Conservation (phyloP, 2,113 vertebrate species). For the Trichechus manatus region DNA sequence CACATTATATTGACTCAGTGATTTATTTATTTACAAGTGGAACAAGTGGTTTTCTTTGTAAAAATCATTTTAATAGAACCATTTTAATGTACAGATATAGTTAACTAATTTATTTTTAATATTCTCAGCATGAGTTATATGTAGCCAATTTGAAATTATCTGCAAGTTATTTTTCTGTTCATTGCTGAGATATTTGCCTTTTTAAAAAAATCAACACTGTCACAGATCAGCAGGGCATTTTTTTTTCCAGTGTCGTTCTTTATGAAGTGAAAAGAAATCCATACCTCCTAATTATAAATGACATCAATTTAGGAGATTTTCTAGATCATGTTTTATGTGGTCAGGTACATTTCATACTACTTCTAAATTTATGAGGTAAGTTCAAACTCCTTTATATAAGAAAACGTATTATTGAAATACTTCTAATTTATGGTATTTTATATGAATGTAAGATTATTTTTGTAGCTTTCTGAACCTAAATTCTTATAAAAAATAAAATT, state of each 20-base stretch:
- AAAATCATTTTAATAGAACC: neutral
- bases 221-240: neutral
- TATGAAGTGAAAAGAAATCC: neutral
- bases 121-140: neutral
- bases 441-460: neutral
- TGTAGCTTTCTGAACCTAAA: conserved; percentile 5
- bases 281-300: neutral
- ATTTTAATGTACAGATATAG: neutral
- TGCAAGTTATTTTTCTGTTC: neutral
- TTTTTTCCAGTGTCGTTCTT: neutral
- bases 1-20: neutral
- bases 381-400: neutral
- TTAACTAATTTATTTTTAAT: neutral
- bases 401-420: neutral
- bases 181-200: conserved; percentile 15
- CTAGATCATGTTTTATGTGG: neutral
- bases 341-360: neutral
- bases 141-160: neutral
- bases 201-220: neutral
- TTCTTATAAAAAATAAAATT: conserved; percentile 30
- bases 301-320: neutral
- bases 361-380: neutral
- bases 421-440: neutral
- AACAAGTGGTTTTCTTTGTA: neutral
- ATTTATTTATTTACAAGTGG: conserved; percentile 1